Conservation (phyloP, 2,888 invertebrate species). For the Congeria kusceri region DNA sequence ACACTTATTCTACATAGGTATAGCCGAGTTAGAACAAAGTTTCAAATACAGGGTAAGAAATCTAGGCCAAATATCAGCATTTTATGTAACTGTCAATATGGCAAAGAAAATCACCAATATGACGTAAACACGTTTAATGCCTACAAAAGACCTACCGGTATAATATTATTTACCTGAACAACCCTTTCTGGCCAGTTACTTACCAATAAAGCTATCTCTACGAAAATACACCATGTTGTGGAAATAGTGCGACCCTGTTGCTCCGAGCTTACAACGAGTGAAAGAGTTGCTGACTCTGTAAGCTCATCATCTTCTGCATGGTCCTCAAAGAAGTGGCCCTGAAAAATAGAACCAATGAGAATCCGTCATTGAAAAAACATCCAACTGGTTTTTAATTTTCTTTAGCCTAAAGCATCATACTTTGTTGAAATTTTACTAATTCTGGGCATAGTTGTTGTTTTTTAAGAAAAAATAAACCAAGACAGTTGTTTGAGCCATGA, state of each 20-base stretch:
- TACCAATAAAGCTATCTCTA: conserved; percentile 50
- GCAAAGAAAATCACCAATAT: not conserved
- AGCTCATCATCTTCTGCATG: conserved; percentile 52
- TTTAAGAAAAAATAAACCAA: too few species aligned
- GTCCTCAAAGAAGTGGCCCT: conserved; percentile 54
- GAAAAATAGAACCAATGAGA: not conserved
- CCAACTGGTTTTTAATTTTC: too few species aligned
- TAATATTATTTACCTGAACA: not conserved
- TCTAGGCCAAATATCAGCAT: too few species aligned
- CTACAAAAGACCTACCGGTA: not conserved
- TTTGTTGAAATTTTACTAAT: too few species aligned
- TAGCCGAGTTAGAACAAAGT: too few species aligned
- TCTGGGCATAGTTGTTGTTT: too few species aligned
- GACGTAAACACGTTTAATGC: not conserved
- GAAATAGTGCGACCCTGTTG: conserved; percentile 45
- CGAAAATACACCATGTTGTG: conserved; percentile 47
- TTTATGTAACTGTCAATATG: too few species aligned
- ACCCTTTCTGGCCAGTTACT: not conserved
- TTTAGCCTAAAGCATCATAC: too few species aligned
- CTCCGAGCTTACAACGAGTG: conserved; percentile 36
- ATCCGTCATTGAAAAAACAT: too few species aligned
- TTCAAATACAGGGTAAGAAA: too few species aligned
- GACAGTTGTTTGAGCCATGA: too few species aligned
- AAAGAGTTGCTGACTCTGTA: conserved; percentile 49
- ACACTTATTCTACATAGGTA: too few species aligned